Conservation (phyloP, 30 jellyfish, hydroid and myxozoan species). For the Hydra vulgaris region DNA sequence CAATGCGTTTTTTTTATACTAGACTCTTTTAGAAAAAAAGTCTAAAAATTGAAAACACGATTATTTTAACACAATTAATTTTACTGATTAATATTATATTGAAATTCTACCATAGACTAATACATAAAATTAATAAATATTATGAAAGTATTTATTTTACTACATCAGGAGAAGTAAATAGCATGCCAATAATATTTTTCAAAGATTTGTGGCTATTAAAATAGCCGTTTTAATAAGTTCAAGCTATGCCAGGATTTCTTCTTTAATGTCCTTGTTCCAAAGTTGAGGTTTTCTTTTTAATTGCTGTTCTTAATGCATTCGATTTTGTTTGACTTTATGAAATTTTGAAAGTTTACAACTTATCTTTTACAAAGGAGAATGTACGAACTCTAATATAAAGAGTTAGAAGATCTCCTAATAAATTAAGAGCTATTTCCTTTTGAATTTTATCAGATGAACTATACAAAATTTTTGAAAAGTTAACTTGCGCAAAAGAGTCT, state of each 20-base stretch:
- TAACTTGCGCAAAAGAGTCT: constrained; percentile 17
- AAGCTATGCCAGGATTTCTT: too few species aligned
- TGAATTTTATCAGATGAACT: constrained; percentile 13
- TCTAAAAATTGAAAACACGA: constrained; percentile 11
- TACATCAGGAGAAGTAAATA: too few species aligned
- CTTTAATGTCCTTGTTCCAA: constrained; percentile 42
- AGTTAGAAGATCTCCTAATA: constrained; percentile 27
- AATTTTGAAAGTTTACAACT: constrained; percentile 24
- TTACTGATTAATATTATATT: too few species aligned
- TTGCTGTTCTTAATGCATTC: constrained; percentile 19
- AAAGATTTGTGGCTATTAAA: too few species aligned
- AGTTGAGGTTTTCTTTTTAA: constrained; percentile 30
- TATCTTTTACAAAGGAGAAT: constrained; percentile 29
- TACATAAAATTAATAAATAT: too few species aligned
- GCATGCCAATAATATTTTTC: too few species aligned
- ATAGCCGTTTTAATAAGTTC: too few species aligned
- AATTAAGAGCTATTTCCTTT: constrained; percentile 28
- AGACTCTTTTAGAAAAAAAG: too few species aligned
- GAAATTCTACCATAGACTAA: too few species aligned
- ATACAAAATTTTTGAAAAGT: constrained; percentile 6
- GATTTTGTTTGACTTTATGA: constrained; percentile 14
- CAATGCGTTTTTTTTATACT: too few species aligned
- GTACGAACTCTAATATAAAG: constrained; percentile 33
- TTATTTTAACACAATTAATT: too few species aligned
- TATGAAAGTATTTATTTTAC: too few species aligned